Base-by-base conservation (phyloP, 2,113 vertebrate genomes). In the Paradoxurus hermaphroditus region DNA sequence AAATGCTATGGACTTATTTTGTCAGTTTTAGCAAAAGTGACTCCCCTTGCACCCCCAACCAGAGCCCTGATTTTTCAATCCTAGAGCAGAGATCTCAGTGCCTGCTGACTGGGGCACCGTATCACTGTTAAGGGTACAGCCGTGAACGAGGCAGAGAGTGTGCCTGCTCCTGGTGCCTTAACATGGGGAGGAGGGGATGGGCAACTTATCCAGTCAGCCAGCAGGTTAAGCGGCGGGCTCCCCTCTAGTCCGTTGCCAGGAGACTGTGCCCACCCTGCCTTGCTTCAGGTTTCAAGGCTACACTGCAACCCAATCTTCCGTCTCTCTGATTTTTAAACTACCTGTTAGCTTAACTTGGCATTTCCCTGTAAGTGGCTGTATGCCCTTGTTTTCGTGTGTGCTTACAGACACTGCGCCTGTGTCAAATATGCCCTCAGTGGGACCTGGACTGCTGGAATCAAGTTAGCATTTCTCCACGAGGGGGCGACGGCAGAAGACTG, bases 41-140 rank as follows among this genome's bases (percentile, higher is more conserved):
- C 16, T 62, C 5, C 11, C 46, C 12, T 29, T 5, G 13, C 0
- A 6, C 7, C 9, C 19, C 9, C 51, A 49, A 19, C 39, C 14
- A 34, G 85, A 67, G 49, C 53, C 27, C 10, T 1, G 36, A 34
- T 68, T 90, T 51, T 90, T 59, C 21, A 70, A 0, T 90, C 46
- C 70, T 0, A 29, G n/a, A 67, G 51, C 68, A 31, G 83, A 84
- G 62, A 1, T 46, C 56, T 72, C 65, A 34, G 31, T 39, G 51
- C 49, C 41, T 11, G 0, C 41, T 78, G 59, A 16, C n/a, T 5
- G 0, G 53, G 65, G 11, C 25, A 12, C n/a, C 78, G 2, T 1
- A 31, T 72, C 34, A 36, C 29, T 65, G 27, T 29, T 1, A 75
- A 39, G 51, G 34, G 46, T 59, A 25, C 1, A 79, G 46, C 53